A percentile compares a stretch with the other conserved stretches of the same genome.
Evolutionary conservation across 1,140 invertebrate species (phyloP).

Genomic region (Streblospio benedicti): DNA sequence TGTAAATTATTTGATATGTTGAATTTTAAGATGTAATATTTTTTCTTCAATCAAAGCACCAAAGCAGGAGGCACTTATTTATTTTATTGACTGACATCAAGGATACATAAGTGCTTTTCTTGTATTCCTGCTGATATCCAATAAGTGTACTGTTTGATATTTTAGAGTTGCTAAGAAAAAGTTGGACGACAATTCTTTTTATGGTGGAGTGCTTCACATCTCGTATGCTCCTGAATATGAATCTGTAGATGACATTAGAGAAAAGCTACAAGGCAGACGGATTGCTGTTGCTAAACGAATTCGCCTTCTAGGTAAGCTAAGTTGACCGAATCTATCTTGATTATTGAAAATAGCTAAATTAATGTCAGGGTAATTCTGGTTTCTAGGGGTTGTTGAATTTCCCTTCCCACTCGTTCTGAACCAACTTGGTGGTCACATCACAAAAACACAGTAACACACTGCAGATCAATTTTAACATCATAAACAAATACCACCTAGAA

Average conservation of each 20-base stretch:
- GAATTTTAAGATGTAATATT: neutral
- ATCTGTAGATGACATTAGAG: conserved; percentile 60
- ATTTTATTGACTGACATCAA: neutral
- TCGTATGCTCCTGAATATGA: conserved; percentile 86
- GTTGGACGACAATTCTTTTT: conserved; percentile 75
- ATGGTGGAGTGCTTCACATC: conserved; percentile 72
- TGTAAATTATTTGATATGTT: neutral
- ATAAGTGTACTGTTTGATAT: no score
- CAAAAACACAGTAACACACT: no score
- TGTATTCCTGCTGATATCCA: conserved; percentile 6
- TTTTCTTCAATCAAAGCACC: no score
- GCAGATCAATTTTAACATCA: no score
- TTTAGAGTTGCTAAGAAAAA: conserved; percentile 69
- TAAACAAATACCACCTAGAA: no score
- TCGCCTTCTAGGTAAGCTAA: conserved; percentile 26
- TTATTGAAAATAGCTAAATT: no score
- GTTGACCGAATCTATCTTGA: neutral
- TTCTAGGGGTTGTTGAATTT: no score
- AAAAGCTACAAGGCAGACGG: conserved; percentile 64
- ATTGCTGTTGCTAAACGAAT: conserved; percentile 38
- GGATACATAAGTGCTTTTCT: neutral
- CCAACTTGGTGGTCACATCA: no score
- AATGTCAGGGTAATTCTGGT: no score
- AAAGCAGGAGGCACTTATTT: no score
- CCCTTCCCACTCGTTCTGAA: no score